Base-by-base conservation (phyloP, 2,888 invertebrate genomes). In the Oligia fasciuncula region DNA sequence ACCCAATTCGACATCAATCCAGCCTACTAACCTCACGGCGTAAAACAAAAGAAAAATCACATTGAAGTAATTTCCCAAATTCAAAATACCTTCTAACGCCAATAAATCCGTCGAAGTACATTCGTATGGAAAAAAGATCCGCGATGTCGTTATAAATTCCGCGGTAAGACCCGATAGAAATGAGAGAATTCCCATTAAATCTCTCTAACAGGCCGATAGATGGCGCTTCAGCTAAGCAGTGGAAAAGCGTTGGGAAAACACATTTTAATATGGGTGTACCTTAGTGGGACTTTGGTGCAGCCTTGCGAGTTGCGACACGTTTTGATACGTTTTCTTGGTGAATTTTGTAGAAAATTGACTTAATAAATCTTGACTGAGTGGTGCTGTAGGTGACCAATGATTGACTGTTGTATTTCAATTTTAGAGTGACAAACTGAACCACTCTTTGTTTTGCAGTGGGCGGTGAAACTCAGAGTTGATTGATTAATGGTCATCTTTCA, bases 111-210 rank as follows among this genome's bases (percentile, higher is more conserved):
- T 86, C 83, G 83, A 93, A 94, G 93, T 93, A 95, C 93, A 94
- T 93, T 95, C 92, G 94, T 94, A 94, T 94, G 95, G 94, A 95
- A 95, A 95, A 95, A 95, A 94, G 94, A 95, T 95, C 91, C 92
- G 90, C 90, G 91, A 89, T 92, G 90, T 89, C 87, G 88, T 92
- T 92, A 96, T 95, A 96, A 95, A 96, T 96, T 94, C 87, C 85
- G 88, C 90, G 91, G 94, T 95, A 95, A 96, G 93, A 94, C 95
- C 92, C 95, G 95, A 96, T 95, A 95, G 95, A 96, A 96, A 95
- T 95, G 94, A 95, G 94, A 94, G 94, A 93, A 95, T 93, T 94
- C 91, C 93, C 94, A 93, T 96, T 95, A 95, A 95, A 95, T 95
- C 94, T 94, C 91, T 91, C 92, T 93, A 94, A 95, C 93, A 92